These are phyloP conservation scores for Cotesia chilonis DNA, from an alignment of 1,140 invertebrate genomes.

Conservation along the genomic window DNA sequence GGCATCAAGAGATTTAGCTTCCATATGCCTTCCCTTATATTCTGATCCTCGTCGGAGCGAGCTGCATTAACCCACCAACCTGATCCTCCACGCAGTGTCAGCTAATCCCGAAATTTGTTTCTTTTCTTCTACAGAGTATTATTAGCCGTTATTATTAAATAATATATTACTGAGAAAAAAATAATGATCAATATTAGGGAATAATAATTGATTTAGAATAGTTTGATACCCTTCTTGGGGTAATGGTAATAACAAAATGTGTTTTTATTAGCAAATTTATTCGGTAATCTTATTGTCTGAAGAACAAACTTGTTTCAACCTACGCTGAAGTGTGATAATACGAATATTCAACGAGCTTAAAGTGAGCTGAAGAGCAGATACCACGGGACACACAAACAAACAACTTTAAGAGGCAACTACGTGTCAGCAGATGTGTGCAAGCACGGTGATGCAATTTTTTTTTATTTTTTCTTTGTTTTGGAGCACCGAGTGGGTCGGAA, in stretches of 20 bases:
- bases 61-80: slow-evolving; percentile 47
- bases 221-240: not conserved
- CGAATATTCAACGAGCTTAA: slow-evolving; percentile 36
- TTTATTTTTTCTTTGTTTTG: slow-evolving; percentile 15
- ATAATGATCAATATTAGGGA: not conserved
- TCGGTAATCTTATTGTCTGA: not conserved
- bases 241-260: not conserved
- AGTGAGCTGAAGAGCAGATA: slow-evolving; percentile 32
- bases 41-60: slow-evolving; percentile 29
- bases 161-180: not conserved
- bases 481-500: slow-evolving; percentile 27
- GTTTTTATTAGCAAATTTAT: slow-evolving; percentile 5
- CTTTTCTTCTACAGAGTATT: not conserved
- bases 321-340: slow-evolving; percentile 40
- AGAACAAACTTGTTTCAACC: slow-evolving; percentile 27
- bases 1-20: slow-evolving; percentile 59
- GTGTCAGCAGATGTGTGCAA: slow-evolving; percentile 23
- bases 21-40: slow-evolving; percentile 45
- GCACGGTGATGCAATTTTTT: slow-evolving; percentile 38
- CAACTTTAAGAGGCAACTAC: not conserved
- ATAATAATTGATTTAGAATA: not conserved
- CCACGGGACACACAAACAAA: slow-evolving; percentile 8
- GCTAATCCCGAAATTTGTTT: slow-evolving; percentile 14
- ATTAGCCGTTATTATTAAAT: not conserved
- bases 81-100: slow-evolving; percentile 43